These are phyloP conservation scores for Takifugu rubripes DNA, from an alignment of 2,797 vertebrate species.

Conservation along the genomic window DNA sequence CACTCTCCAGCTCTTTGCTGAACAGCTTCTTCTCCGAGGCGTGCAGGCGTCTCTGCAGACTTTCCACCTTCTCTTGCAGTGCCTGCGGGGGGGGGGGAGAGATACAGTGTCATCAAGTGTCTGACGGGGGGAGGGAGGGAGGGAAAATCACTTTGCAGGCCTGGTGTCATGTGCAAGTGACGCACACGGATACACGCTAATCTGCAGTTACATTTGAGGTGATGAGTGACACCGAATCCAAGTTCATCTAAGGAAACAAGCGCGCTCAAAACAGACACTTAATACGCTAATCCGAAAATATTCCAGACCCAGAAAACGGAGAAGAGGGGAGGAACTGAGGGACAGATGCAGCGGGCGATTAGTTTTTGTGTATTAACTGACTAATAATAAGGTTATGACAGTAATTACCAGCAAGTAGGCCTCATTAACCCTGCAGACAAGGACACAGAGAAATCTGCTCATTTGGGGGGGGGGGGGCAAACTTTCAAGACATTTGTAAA, in stretches of 20 bases:
- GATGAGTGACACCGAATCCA: conserved; percentile 3
- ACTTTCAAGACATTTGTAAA: conserved; percentile 20
- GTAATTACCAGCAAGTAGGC: conserved; percentile 42
- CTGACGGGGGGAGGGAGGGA: conserved; percentile 11
- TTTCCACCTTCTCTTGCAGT: conserved; percentile 83
- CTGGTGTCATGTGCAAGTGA: conserved; percentile 18
- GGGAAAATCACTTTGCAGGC: conserved; percentile 12
- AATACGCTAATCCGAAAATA: conserved; percentile 12
- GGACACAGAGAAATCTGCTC: conserved; percentile 26
- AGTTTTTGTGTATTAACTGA: conserved; percentile 40
- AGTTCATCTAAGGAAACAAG: conserved; percentile 28
- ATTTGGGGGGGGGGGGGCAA: conserved; percentile 17
- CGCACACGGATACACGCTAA: conserved; percentile 22
- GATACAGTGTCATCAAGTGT: conserved; percentile 22
- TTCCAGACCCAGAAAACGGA: neutral
- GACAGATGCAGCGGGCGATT: conserved; percentile 39
- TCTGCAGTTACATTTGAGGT: conserved; percentile 12
- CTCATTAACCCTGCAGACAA: conserved; percentile 50
- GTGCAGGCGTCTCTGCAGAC: conserved; percentile 72
- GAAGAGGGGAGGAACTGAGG: conserved; percentile 11
- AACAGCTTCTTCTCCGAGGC: conserved; percentile 82
- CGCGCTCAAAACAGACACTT: neutral
- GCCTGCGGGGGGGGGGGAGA: conserved; percentile 74
- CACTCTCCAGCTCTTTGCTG: conserved; percentile 79
- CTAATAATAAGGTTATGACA: conserved; percentile 53